phyloP scores from a whole-genome alignment of 2,888 invertebrate genomes.

The Candidula unifasciata region DNA sequence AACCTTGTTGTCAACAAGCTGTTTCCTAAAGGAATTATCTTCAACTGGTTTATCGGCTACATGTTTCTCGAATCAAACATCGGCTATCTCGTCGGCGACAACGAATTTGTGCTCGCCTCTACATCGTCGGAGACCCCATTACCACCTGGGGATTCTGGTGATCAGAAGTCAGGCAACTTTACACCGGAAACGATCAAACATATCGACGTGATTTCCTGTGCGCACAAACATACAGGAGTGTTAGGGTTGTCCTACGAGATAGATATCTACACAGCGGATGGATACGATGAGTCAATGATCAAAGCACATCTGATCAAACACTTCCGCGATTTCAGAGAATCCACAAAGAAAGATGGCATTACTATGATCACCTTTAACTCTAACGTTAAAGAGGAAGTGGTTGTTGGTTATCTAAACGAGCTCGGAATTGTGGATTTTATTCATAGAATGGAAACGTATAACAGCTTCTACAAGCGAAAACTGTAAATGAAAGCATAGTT shows the following conservation, averaged over 20 bases:
- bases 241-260: not conserved
- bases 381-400: not conserved
- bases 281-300: not conserved
- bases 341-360: constrained; percentile 19
- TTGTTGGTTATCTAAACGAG: not conserved
- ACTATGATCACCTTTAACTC: constrained; percentile 30
- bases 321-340: not conserved
- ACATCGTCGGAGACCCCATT: not conserved
- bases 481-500: not conserved
- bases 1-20: not conserved
- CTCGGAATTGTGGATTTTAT: not conserved
- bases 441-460: not conserved
- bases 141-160: not conserved
- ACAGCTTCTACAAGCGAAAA: not conserved
- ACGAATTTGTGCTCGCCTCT: not conserved
- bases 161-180: not conserved
- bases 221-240: not conserved
- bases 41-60: constrained; percentile 26
- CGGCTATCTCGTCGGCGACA: not conserved
- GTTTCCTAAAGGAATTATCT: not conserved
- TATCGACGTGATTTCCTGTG: not conserved
- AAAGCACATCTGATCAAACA: constrained; percentile 19
- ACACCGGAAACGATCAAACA: not conserved
- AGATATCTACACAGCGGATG: constrained; percentile 19
- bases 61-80: not conserved